phyloP scores from a whole-genome alignment of 2,797 vertebrate genomes.

The Bovichtus diacanthus region DNA sequence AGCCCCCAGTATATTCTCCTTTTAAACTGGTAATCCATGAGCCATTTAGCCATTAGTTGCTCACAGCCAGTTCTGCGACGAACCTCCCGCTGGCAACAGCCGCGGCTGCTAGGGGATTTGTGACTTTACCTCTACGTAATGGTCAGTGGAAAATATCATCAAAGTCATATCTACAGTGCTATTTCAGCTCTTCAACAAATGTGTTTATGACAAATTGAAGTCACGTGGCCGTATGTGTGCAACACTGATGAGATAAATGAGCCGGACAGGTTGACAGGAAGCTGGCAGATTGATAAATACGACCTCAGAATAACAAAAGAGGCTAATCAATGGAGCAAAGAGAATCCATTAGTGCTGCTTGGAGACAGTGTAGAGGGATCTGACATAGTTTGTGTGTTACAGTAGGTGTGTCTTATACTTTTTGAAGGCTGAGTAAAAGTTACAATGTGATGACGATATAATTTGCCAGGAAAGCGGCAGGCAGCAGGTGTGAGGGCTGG shows the following conservation, averaged over 20 bases:
- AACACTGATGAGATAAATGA: not conserved
- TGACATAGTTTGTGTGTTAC: not conserved
- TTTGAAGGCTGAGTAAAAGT: constrained; percentile 1
- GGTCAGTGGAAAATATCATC: constrained; percentile 8
- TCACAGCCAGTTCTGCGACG: constrained; percentile 24
- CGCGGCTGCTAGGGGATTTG: constrained; percentile 54
- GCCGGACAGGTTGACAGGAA: not conserved
- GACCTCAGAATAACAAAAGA: constrained; percentile 19
- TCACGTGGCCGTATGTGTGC: not conserved
- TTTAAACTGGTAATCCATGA: not conserved
- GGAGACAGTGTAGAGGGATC: not conserved
- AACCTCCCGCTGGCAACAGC: constrained; percentile 42
- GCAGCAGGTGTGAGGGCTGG: constrained; percentile 45
- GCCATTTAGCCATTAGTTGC: constrained; percentile 46
- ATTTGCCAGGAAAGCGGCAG: constrained; percentile 45
- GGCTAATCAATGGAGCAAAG: constrained; percentile 45
- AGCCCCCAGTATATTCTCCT: not conserved
- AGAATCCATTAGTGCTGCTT: constrained; percentile 44
- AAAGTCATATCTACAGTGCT: constrained; percentile 5
- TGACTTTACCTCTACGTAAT: constrained; percentile 28
- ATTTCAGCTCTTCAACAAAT: constrained; percentile 1
- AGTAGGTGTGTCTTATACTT: constrained; percentile 13
- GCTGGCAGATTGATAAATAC: constrained; percentile 5
- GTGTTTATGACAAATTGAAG: not conserved
- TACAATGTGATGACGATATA: constrained; percentile 43